Percentiles rank a stretch among this genome's conserved stretches.
Evolutionary conservation across 1,140 invertebrate species (phyloP).

Genomic region (Drosophila biarmipes): DNA sequence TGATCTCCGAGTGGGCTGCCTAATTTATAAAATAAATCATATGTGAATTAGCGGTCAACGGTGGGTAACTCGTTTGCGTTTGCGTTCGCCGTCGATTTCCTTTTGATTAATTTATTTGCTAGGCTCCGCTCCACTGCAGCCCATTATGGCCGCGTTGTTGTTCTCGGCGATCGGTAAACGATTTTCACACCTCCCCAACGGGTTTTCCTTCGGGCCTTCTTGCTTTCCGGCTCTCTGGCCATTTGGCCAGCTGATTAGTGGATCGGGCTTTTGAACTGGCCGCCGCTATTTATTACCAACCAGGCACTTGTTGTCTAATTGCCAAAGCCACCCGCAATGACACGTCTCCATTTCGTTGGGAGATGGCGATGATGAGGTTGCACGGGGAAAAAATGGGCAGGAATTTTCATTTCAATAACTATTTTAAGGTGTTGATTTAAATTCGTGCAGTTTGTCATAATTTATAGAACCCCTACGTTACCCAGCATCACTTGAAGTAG

Average conservation of each 20-base stretch:
- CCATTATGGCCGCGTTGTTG: conserved; percentile 59
- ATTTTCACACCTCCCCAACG: conserved; percentile 72
- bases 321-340: conserved; percentile 73
- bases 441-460: too few relatives aligned
- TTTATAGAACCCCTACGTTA: too few relatives aligned
- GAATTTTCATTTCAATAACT: too few relatives aligned
- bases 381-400: conserved; percentile 8
- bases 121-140: conserved; percentile 39
- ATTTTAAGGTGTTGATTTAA: too few relatives aligned
- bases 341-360: conserved; percentile 50
- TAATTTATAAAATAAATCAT: conserved; percentile 76
- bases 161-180: conserved; percentile 45
- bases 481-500: too few relatives aligned
- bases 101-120: conserved; percentile 80
- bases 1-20: conserved; percentile 46
- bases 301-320: conserved; percentile 80
- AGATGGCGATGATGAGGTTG: conserved; percentile 15
- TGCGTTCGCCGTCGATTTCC: conserved; percentile 57
- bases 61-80: conserved; percentile 53
- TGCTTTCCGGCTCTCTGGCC: conserved; percentile 10
- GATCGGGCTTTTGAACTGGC: conserved; percentile 59
- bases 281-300: conserved; percentile 20
- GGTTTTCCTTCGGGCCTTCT: conserved; percentile 23
- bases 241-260: conserved; percentile 62
- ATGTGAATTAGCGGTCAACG: conserved; percentile 72